Conservation (phyloP, 1,140 invertebrate species). For the Panagrolaimus sp. region DNA sequence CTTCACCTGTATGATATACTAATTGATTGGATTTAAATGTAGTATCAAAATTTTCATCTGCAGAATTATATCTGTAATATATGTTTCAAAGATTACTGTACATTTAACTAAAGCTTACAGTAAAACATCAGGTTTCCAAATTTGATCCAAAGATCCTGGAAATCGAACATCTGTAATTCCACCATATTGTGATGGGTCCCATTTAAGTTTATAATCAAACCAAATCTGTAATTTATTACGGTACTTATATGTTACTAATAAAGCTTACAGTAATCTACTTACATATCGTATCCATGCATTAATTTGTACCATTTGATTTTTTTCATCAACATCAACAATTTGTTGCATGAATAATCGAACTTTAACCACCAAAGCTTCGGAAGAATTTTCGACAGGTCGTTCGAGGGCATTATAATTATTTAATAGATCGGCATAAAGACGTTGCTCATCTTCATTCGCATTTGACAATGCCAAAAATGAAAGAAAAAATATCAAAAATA, state of each 20-base stretch:
- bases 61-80: neutral
- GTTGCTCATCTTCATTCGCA: constrained; percentile 6
- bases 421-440: constrained; percentile 18
- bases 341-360: constrained; percentile 97
- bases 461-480: neutral
- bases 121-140: constrained; percentile 77
- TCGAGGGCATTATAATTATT: constrained; percentile 82
- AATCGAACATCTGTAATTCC: constrained; percentile 90
- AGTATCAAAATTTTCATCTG: constrained; percentile 36
- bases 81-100: too few species aligned
- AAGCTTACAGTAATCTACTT: constrained; percentile 9
- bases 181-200: constrained; percentile 89
- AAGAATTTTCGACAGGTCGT: constrained; percentile 90
- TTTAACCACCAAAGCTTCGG: constrained; percentile 84
- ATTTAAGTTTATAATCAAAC: constrained; percentile 93
- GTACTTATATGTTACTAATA: neutral
- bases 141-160: constrained; percentile 84
- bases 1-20: constrained; percentile 34
- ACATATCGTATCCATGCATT: constrained; percentile 47
- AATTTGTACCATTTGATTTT: constrained; percentile 42
- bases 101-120: neutral
- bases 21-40: constrained; percentile 36
- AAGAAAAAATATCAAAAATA: too few species aligned
- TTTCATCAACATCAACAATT: constrained; percentile 93
- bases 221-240: constrained; percentile 73